Evolutionary conservation across 2,113 vertebrate species (phyloP).

Genomic region (Melanocharis versteri): DNA sequence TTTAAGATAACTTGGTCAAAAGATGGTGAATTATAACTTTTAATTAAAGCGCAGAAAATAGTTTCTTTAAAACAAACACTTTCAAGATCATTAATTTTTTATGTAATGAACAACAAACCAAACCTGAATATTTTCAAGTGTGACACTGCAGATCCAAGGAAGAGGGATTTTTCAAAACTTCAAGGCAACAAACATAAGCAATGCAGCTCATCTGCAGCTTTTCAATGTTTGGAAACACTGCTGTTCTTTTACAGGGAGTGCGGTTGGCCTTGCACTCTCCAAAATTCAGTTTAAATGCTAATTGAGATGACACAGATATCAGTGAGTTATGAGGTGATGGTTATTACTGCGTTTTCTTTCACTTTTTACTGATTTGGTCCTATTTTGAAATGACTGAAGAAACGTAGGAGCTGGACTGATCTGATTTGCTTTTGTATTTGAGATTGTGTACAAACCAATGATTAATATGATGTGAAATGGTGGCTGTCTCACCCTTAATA

Average conservation of each 20-base stretch:
- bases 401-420: neutral
- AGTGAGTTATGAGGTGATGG: neutral
- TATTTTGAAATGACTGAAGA: neutral
- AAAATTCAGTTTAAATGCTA: neutral
- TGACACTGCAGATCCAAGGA: conserved; percentile 10
- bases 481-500: neutral
- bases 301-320: neutral
- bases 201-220: neutral
- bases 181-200: neutral
- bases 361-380: neutral
- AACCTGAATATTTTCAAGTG: conserved; percentile 66
- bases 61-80: conserved; percentile 74
- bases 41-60: conserved; percentile 75
- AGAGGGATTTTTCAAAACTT: conserved; percentile 22
- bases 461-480: neutral
- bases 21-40: conserved; percentile 77
- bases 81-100: conserved; percentile 68
- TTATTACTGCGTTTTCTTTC: neutral
- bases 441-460: neutral
- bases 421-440: neutral
- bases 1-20: conserved; percentile 75
- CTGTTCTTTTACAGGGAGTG: neutral
- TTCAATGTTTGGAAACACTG: neutral
- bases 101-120: conserved; percentile 51
- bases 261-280: neutral